Base-by-base conservation (phyloP, 2,888 invertebrate genomes). In the Drosophila putrida region DNA sequence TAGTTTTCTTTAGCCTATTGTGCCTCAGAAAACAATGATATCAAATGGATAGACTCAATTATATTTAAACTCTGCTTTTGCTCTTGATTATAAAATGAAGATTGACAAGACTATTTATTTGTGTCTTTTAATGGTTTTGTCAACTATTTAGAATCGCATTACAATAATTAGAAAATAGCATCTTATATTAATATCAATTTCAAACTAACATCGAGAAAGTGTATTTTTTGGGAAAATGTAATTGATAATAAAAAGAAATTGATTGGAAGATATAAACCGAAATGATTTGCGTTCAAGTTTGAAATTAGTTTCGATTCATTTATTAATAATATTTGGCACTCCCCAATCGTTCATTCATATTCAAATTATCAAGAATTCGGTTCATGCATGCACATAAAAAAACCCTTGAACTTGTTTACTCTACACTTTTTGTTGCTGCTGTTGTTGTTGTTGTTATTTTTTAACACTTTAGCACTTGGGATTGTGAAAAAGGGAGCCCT, bases 341-440 rank as follows among this genome's bases (percentile, higher is more conserved):
- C 25, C 43, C 38, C 36, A 33, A 71, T 47, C 38, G 11, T 3
- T 9, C 15, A 60, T 60, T 60, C 25, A 61, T 49, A 72, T 66
- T 58, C n/a, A 46, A 55, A 60, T 54, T 58, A 50, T 35, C 43
- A 55, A 43, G 13, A 55, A 55, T 25, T 57, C 35, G 41, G 33
- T 25, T 31, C 54, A 78, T 49, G 62, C 62, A 81, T 75, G 64
- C 63, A 71, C 75, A 20, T 20, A 57, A 54, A 49, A 59, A 64
- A 60, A 60, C 58, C 47, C 36, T 65, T 64, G 65, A 63, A 62
- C 70, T 78, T 80, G 74, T 80, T 82, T 75, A 76, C 70, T 51
- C 58, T 43, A 63, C 61, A 63, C 59, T 33, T 51, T 20, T 44
- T 11, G 25, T 51, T 61, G 25, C 31, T 38, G 9, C 51, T 55